phyloP scores from a whole-genome alignment of 1,140 invertebrate species.

The Bombus terrestris region DNA sequence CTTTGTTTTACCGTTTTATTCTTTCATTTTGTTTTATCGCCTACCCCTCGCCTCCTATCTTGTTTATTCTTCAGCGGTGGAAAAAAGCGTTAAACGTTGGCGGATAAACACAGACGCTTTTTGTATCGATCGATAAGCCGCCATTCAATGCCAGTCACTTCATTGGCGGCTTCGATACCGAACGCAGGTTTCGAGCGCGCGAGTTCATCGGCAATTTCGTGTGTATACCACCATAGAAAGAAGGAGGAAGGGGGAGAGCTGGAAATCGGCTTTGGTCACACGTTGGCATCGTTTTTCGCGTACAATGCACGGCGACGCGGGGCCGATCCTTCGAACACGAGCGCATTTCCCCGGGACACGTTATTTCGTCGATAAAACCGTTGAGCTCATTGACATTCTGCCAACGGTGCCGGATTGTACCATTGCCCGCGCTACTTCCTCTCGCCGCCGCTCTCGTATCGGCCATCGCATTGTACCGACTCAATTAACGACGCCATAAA shows the following conservation, averaged over 20 bases:
- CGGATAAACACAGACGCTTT: slow-evolving; percentile 4
- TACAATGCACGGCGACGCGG: slow-evolving; percentile 14
- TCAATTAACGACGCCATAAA: slow-evolving; percentile 63
- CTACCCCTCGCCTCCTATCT: too few relatives aligned
- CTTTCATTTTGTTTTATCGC: neutral
- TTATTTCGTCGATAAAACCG: slow-evolving; percentile 61
- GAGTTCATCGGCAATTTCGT: slow-evolving; percentile 45
- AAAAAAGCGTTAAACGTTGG: neutral
- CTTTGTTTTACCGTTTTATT: neutral
- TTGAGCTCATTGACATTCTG: slow-evolving; percentile 58
- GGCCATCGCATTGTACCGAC: slow-evolving; percentile 48
- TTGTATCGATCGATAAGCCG: slow-evolving; percentile 39
- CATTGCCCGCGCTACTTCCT: slow-evolving; percentile 31
- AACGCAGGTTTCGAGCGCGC: slow-evolving; percentile 23
- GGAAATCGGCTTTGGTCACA: slow-evolving; percentile 43
- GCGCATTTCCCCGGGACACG: slow-evolving; percentile 50
- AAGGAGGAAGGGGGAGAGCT: neutral
- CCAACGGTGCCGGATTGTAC: slow-evolving; percentile 49
- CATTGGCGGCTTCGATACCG: neutral
- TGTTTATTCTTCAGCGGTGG: neutral
- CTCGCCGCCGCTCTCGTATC: slow-evolving; percentile 20
- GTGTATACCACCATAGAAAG: neutral
- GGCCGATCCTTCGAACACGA: slow-evolving; percentile 47
- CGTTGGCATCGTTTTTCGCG: slow-evolving; percentile 50
- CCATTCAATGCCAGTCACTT: slow-evolving; percentile 6